A percentile compares a stretch with the other conserved stretches of the same genome.
These are phyloP conservation scores for Leptopilina syphax DNA, from an alignment of 2,888 invertebrate genomes.

Conservation along the genomic window DNA sequence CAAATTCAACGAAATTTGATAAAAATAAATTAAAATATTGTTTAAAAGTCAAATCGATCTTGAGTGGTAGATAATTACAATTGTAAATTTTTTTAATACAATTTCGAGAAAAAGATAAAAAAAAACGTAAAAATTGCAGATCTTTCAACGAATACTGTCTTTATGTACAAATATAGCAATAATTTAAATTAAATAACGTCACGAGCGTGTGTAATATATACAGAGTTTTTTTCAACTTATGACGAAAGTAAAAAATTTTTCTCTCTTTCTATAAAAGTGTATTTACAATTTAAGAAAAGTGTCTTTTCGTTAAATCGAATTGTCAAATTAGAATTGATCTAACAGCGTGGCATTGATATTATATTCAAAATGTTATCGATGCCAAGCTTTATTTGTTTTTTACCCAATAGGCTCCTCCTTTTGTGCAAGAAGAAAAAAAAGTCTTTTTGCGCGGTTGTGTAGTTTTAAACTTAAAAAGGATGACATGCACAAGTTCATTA, in stretches of 20 bases:
- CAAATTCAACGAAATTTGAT: too few species aligned
- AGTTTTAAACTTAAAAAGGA: conserved; percentile 56
- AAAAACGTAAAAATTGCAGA: conserved; percentile 11
- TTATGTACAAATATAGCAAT: conserved; percentile 38
- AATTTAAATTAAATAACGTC: conserved; percentile 39
- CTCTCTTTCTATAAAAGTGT: conserved; percentile 21
- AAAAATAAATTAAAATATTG: neutral
- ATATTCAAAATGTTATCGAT: too few species aligned
- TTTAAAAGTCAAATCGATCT: conserved; percentile 3
- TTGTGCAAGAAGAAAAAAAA: conserved; percentile 60
- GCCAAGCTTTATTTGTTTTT: neutral
- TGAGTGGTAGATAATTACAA: conserved; percentile 16
- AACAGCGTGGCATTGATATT: neutral
- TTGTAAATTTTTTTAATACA: conserved; percentile 20
- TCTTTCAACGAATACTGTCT: conserved; percentile 33
- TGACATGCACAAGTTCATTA: conserved; percentile 68
- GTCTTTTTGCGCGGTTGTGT: conserved; percentile 56
- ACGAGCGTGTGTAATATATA: conserved; percentile 28
- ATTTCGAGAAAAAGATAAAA: conserved; percentile 19
- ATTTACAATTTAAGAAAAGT: conserved; percentile 35
- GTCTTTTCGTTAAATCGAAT: conserved; percentile 12
- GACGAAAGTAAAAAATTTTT: conserved; percentile 11
- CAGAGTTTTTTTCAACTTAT: conserved; percentile 30
- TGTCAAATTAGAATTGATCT: conserved; percentile 10
- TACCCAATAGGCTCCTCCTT: conserved; percentile 58